Evolutionary conservation across 2,113 vertebrate species (phyloP).

Genomic region (Nyctibius bracteatus): DNA sequence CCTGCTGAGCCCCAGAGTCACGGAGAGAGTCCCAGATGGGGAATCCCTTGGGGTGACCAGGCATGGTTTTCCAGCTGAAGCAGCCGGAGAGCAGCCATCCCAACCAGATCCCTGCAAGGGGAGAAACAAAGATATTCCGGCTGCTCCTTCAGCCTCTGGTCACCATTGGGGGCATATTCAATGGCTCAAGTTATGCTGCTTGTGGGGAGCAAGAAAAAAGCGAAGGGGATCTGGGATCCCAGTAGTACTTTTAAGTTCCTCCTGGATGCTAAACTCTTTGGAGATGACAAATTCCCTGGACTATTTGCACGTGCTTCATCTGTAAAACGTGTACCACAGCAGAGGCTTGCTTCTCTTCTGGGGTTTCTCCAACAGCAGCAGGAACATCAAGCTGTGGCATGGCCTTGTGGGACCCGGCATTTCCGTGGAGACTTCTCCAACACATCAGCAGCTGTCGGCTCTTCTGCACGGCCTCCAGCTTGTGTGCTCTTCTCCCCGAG

Average conservation of each 20-base stretch:
- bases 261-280: background rate
- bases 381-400: background rate
- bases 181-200: background rate
- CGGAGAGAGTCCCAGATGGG: background rate
- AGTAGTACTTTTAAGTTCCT: background rate
- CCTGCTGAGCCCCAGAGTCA: background rate
- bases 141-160: background rate
- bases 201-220: background rate
- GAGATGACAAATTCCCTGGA: background rate
- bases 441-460: background rate
- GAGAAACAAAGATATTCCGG: background rate
- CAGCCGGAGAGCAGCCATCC: background rate
- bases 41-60: background rate
- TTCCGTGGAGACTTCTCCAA: background rate
- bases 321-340: background rate
- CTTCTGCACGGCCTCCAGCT: background rate
- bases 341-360: background rate
- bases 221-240: background rate
- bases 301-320: background rate
- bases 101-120: background rate
- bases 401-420: background rate
- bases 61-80: rapidly evolving
- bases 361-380: background rate
- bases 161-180: rapidly evolving
- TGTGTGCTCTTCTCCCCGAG: background rate